These are phyloP conservation scores for Ctenodactylus gundi DNA, from an alignment of 2,113 vertebrate species.

Conservation along the genomic window DNA sequence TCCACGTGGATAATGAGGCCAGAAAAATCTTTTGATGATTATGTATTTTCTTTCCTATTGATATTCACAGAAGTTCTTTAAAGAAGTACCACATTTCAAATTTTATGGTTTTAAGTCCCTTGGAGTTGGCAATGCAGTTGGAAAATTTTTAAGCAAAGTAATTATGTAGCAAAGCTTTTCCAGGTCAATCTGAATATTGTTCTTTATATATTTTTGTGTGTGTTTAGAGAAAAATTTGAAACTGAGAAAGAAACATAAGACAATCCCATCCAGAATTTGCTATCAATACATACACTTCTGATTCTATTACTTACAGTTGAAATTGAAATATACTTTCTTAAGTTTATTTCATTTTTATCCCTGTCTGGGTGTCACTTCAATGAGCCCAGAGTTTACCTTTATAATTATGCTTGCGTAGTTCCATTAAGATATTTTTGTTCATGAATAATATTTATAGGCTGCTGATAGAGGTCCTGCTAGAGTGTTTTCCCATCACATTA, in stretches of 20 bases:
- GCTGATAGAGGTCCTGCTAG: too few species aligned
- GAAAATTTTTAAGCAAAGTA: slow-evolving; percentile 59
- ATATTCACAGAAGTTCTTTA: neutral
- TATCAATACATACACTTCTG: neutral
- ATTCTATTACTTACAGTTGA: neutral
- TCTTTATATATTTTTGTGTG: neutral
- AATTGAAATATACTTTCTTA: neutral
- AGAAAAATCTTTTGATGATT: neutral
- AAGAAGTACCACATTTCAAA: neutral
- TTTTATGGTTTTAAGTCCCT: neutral
- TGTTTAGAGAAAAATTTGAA: slow-evolving; percentile 4
- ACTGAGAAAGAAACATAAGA: neutral
- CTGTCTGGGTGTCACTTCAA: neutral
- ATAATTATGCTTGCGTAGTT: neutral
- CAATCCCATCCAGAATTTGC: neutral
- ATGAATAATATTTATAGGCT: neutral
- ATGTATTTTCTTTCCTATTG: neutral
- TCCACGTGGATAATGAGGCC: neutral
- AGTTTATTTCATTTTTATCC: neutral
- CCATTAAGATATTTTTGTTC: neutral
- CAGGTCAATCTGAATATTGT: neutral
- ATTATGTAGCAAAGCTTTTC: slow-evolving; percentile 55
- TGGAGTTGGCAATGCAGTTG: neutral
- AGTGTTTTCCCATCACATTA: neutral
- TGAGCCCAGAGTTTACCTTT: neutral